These are phyloP conservation scores for Bradypodion ventrale DNA, from an alignment of 2,797 vertebrate species.

Conservation along the genomic window DNA sequence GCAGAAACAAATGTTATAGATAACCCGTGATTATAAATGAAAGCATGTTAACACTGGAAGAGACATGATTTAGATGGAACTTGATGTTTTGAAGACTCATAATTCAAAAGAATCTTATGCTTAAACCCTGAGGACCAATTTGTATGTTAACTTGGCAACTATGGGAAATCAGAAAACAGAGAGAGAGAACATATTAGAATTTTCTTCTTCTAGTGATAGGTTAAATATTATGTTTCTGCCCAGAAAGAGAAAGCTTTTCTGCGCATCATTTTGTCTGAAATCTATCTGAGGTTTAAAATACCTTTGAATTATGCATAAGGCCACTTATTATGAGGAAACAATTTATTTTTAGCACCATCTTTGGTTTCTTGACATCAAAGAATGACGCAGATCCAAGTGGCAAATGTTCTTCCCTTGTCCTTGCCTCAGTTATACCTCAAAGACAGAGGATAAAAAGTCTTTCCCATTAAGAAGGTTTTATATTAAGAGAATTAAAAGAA, in stretches of 20 bases:
- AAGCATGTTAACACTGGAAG: no score
- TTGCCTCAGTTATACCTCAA: background rate
- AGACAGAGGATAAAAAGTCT: background rate
- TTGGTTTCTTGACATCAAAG: background rate
- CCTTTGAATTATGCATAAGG: background rate
- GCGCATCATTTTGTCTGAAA: background rate
- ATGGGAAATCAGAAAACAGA: no score
- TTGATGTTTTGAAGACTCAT: no score
- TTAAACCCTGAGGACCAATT: no score
- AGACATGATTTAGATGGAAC: no score
- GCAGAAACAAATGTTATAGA: no score
- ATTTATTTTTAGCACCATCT: conserved; percentile 1
- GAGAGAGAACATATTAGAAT: no score
- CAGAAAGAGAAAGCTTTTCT: background rate
- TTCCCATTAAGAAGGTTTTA: background rate
- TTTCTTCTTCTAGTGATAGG: no score
- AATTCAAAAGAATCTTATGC: no score
- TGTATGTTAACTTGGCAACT: no score
- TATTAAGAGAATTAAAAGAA: background rate
- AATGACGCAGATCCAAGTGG: background rate
- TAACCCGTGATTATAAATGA: no score
- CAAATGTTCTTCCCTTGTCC: background rate
- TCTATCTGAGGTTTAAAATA: background rate
- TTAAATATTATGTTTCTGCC: no score
- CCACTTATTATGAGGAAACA: background rate